Base-by-base conservation (phyloP, 2,888 invertebrate genomes). In the Scaptomyza cyrtandrae region DNA sequence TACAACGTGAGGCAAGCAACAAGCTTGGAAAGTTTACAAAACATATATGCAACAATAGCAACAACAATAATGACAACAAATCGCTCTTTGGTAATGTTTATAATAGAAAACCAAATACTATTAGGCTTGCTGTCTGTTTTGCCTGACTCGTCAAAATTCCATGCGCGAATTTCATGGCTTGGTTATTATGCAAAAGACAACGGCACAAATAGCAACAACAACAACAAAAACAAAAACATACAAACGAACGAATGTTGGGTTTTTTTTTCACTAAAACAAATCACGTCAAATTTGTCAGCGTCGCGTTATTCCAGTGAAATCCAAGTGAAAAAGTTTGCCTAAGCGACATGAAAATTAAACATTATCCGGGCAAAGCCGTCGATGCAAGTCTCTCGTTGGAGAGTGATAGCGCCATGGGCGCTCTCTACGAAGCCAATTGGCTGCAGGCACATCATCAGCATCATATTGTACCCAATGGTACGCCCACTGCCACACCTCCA, bases 351-450 rank as follows among this genome's bases (percentile, higher is more conserved):
- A 96, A 96, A 94, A 96, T 97, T 77, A 95, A 96, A 91, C 95
- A 95, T 87, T 96, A 97, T 92, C 97, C 97, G 45, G 97, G 97
- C 76, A 96, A 96, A 92, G 97, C 95, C 75, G 96, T 96, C 89
- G 94, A 94, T 61, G 93, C 94, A 58, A 94, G 94, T 91, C 90
- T 94, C 67, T 93, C 94, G 61, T 93, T 96, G 93, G 96, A 96
- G 91, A 93, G 94, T 80, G 95, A 95, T 78, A 94, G 94, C 85
- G 94, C 95, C 71, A 95, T 96, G 95, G 95, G 95, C 83, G 93
- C 96, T 53, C 94, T 96, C 49, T 97, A 97, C 91, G 97, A 96
- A 85, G 96, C 96, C 35, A 97, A 96, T 90, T 97, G 97, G 97
- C 93, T 95, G 71, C 96, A 96, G 87, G 94, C 95, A n/a, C 93